These are phyloP conservation scores for Microtus oregoni DNA, from an alignment of 2,113 vertebrate genomes.

Conservation along the genomic window DNA sequence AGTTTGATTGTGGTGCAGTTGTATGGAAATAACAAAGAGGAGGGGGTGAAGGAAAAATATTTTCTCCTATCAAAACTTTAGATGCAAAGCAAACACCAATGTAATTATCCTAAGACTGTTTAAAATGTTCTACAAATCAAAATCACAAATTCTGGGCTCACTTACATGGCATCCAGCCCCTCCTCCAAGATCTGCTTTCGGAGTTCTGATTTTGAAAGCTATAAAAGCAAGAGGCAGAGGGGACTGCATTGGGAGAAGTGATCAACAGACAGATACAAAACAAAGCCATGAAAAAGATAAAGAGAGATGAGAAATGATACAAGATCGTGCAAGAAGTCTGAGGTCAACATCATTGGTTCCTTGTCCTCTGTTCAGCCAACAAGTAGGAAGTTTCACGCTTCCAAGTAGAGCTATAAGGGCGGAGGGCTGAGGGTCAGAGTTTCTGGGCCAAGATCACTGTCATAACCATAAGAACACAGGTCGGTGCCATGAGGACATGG, in stretches of 20 bases:
- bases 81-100: neutral
- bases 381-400: neutral
- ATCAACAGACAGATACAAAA: neutral
- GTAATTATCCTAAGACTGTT: neutral
- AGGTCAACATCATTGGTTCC: neutral
- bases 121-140: neutral
- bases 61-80: neutral
- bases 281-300: neutral
- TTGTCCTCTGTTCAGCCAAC: neutral
- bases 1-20: neutral
- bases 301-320: neutral
- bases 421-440: neutral
- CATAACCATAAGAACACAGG: neutral
- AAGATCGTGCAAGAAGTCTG: neutral
- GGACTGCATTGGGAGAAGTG: neutral
- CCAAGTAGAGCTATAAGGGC: neutral
- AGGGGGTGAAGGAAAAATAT: neutral
- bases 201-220: conserved; percentile 17
- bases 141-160: neutral
- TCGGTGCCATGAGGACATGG: neutral
- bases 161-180: neutral
- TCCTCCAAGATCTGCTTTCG: neutral
- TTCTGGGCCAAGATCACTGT: neutral
- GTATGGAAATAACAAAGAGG: neutral
- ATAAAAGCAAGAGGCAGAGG: neutral